Evolutionary conservation across 2,888 invertebrate genomes (phyloP).

Genomic region (Galerucella pusilla): DNA sequence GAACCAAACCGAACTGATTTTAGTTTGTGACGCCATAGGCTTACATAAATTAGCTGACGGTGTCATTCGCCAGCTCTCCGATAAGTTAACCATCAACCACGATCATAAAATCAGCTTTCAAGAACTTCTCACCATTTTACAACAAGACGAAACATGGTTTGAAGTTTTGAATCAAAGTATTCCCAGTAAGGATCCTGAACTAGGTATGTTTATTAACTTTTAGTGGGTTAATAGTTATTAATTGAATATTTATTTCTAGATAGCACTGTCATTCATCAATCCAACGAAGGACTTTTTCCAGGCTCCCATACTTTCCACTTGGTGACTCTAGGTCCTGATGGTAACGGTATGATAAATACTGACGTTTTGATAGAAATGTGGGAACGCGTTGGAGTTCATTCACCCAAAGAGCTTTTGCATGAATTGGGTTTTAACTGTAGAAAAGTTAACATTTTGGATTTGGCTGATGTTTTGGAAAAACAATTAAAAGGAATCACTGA

Average conservation of each 20-base stretch:
- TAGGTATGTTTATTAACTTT: conserved; percentile 5
- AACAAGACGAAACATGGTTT: conserved; percentile 67
- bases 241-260: neutral
- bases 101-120: conserved; percentile 75
- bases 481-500: conserved; percentile 66
- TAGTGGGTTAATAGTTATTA: neutral
- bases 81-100: conserved; percentile 72
- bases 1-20: conserved; percentile 72
- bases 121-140: conserved; percentile 73
- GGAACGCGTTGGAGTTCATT: conserved; percentile 76
- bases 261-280: conserved; percentile 34
- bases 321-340: conserved; percentile 62
- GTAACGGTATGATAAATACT: conserved; percentile 61
- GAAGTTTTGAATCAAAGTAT: conserved; percentile 55
- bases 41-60: conserved; percentile 74
- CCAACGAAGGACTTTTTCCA: conserved; percentile 54
- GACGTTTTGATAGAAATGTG: conserved; percentile 77
- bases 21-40: conserved; percentile 75
- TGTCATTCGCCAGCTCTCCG: conserved; percentile 74
- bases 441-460: conserved; percentile 71
- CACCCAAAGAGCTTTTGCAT: conserved; percentile 73
- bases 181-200: conserved; percentile 28
- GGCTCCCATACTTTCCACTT: conserved; percentile 61
- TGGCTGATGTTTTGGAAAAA: conserved; percentile 77
- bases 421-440: conserved; percentile 74